Evolutionary conservation across 2,797 vertebrate species (phyloP).

Genomic region (Discoglossus pictus): DNA sequence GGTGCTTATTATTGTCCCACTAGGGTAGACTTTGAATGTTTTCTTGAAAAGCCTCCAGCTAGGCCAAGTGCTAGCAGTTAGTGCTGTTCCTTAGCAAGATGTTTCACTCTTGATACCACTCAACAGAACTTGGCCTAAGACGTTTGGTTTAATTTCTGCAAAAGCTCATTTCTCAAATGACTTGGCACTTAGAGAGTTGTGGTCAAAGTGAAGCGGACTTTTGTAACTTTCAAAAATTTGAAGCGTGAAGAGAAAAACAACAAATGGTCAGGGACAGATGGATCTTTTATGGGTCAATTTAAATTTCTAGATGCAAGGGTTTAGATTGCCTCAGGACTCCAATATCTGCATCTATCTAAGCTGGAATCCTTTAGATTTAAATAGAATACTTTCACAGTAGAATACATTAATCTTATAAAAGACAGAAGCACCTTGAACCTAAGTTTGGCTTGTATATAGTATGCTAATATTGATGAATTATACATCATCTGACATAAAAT

Average conservation of each 20-base stretch:
- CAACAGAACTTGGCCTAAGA: constrained; percentile 4
- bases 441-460: constrained; percentile 16
- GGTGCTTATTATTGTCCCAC: too few relatives aligned
- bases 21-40: too few relatives aligned
- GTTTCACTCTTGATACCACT: not conserved
- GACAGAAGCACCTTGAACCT: constrained; percentile 27
- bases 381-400: not conserved
- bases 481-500: constrained; percentile 17
- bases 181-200: constrained; percentile 2
- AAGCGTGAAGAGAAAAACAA: constrained; percentile 8
- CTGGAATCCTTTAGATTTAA: not conserved
- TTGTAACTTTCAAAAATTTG: constrained; percentile 6
- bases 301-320: not conserved
- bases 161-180: not conserved
- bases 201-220: not conserved
- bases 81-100: not conserved
- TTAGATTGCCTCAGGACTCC: not conserved
- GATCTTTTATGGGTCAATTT: constrained; percentile 8
- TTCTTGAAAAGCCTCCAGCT: too few relatives aligned
- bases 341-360: not conserved
- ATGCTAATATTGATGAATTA: constrained; percentile 39
- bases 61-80: too few relatives aligned
- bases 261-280: constrained; percentile 9
- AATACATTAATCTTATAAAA: constrained; percentile 27
- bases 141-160: not conserved